Base-by-base conservation (phyloP, 2,888 invertebrate species). In the Autographa pulchrina region DNA sequence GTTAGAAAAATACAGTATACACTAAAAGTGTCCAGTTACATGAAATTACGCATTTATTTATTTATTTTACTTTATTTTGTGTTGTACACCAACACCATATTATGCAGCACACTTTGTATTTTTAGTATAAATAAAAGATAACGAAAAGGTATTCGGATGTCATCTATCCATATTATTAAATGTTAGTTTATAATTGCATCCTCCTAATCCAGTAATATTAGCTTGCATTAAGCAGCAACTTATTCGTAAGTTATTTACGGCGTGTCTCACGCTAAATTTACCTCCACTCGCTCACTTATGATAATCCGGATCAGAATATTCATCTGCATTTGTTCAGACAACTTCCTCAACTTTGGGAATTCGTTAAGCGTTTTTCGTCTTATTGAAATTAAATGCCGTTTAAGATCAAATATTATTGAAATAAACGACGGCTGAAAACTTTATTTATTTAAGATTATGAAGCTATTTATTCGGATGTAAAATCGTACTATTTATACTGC, bases 301-400 rank as follows among this genome's bases (percentile, higher is more conserved):
- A 65, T 76, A 76, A 76, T 69, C 60, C 54, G 25, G 32, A 32
- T 32, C 32, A 65, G 62, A 77, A 73, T 62, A 66, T 77, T 66
- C 20, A 77, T 69, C 77, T 77, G 65, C 60, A 64, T 64, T 69
- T 72, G 14, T 41, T 48, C 60, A 56, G 60, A 65, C 56, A 65
- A 72, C 56, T 72, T 62, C 13, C 62, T 58, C 58, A 59, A 56
- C 38, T 72, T 18, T 11, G 9, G 56, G 72, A 77, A 77, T 41
- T 68, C 72, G 54, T 65, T 20, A 20, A 35, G 48, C 35, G n/a
- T 58, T 63, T 72, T 32, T 54, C 41, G 18, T 25, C 25, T 76
- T 56, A 65, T 76, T 68, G 52, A 43, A 54, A 60, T 61, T 58
- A 62, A 41, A 38, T 6, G 54, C 56, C 58, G 64, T 20, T 52